Evolutionary conservation across 2,113 vertebrate genomes (phyloP).

Genomic region (Rhadina sibilatrix): DNA sequence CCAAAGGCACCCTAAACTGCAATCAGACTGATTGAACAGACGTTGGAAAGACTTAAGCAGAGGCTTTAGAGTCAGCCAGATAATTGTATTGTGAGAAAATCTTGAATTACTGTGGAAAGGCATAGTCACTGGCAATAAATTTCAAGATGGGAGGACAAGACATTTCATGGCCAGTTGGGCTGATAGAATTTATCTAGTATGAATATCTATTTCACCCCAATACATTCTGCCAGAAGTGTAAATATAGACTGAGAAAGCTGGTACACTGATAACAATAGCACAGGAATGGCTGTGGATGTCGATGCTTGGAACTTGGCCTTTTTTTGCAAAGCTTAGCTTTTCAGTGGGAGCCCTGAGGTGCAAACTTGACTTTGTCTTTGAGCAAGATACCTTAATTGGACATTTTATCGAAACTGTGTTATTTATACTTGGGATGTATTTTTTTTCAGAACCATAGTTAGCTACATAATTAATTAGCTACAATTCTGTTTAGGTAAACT

Average conservation of each 20-base stretch:
- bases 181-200: background rate
- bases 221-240: background rate
- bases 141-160: background rate
- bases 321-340: background rate
- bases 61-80: background rate
- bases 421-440: background rate
- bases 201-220: background rate
- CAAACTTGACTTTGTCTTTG: background rate
- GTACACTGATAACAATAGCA: accelerated
- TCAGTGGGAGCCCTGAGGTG: background rate
- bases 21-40: background rate
- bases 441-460: background rate
- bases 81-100: background rate
- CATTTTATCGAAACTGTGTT: background rate
- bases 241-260: background rate
- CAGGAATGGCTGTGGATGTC: background rate
- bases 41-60: background rate
- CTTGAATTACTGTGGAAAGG: background rate
- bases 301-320: background rate
- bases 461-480: background rate
- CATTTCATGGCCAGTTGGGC: background rate
- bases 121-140: background rate
- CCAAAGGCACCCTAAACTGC: background rate
- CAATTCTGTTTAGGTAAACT: background rate
- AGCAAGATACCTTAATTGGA: background rate